Percentiles rank a stretch among this genome's conserved stretches.
These are phyloP conservation scores for Fragum fragum DNA, from an alignment of 2,888 invertebrate genomes.

Conservation along the genomic window DNA sequence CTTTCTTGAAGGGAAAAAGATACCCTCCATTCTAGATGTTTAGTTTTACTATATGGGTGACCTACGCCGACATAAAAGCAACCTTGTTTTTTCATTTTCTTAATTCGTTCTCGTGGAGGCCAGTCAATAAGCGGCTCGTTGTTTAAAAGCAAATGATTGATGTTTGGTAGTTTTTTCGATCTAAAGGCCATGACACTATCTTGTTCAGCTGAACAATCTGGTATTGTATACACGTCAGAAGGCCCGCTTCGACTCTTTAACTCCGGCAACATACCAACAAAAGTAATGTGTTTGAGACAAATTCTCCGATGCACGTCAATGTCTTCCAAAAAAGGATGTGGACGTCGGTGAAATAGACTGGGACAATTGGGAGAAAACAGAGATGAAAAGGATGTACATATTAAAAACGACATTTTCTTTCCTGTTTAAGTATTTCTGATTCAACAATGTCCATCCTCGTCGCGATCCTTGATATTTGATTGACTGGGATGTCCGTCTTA, in stretches of 20 bases:
- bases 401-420: no score
- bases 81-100: conserved; percentile 14
- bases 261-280: background rate
- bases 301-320: background rate
- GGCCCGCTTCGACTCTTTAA: background rate
- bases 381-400: no score
- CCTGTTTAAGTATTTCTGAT: no score
- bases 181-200: conserved; percentile 35
- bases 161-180: background rate
- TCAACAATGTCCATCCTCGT: no score
- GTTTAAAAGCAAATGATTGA: background rate
- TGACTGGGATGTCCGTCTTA: no score
- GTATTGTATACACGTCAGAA: background rate
- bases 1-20: conserved; percentile 42
- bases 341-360: no score
- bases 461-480: no score
- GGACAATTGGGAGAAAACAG: no score
- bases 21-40: conserved; percentile 33
- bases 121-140: background rate
- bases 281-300: background rate
- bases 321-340: background rate
- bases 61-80: conserved; percentile 37
- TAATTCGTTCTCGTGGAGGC: background rate
- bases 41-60: conserved; percentile 19
- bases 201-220: background rate